phyloP scores from a whole-genome alignment of 2,113 vertebrate genomes.

The Cercopithecus mona region DNA sequence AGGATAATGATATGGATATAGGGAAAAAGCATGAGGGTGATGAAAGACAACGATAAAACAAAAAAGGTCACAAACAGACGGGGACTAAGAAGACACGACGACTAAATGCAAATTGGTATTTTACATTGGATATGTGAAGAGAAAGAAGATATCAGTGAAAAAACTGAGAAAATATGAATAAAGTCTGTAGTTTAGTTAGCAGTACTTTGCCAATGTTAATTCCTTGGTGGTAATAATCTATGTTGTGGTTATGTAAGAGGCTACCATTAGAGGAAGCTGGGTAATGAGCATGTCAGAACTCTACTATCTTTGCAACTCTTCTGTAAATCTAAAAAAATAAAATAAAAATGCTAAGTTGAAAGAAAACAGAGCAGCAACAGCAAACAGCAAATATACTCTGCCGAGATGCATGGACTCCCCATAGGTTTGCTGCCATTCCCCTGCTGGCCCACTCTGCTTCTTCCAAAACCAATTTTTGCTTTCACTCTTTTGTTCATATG shows the following conservation, averaged over 20 bases:
- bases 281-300: background rate
- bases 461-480: background rate
- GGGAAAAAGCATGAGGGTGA: background rate
- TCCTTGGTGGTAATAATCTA: background rate
- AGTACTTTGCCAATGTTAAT: background rate
- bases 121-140: background rate
- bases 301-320: background rate
- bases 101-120: background rate
- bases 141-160: background rate
- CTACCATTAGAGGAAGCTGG: background rate
- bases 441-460: background rate
- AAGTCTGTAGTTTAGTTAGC: background rate
- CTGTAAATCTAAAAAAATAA: background rate
- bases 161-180: background rate
- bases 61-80: background rate
- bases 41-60: background rate
- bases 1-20: background rate
- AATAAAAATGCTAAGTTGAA: background rate
- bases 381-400: background rate
- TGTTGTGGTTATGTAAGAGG: background rate
- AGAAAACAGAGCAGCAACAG: background rate
- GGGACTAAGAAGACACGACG: background rate
- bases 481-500: background rate
- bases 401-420: background rate
- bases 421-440: background rate